phyloP scores from a whole-genome alignment of 2,113 vertebrate species.

The Centrocercus urophasianus region DNA sequence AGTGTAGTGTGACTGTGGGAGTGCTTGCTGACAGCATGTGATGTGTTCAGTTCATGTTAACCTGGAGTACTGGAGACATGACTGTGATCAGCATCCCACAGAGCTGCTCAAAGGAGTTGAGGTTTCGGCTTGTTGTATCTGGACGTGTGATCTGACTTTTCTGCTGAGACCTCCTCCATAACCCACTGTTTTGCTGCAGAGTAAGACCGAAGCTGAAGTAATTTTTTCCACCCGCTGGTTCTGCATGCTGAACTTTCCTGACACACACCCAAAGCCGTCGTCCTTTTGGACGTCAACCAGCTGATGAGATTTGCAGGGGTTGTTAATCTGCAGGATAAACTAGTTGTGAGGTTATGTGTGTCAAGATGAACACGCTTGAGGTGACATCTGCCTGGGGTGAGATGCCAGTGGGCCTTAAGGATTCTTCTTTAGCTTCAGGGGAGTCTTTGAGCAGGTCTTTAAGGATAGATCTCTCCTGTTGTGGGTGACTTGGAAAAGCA shows the following conservation, averaged over 20 bases:
- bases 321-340: background rate
- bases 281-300: background rate
- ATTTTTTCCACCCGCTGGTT: background rate
- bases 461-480: background rate
- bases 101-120: slow-evolving; percentile 19
- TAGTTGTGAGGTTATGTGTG: background rate
- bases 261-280: background rate
- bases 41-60: background rate
- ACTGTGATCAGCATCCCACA: slow-evolving; percentile 39
- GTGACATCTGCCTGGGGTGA: background rate
- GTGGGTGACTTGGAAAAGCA: background rate
- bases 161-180: slow-evolving; percentile 48
- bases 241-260: background rate
- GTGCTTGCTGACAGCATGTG: slow-evolving; percentile 51
- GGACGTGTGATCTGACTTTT: slow-evolving; percentile 38
- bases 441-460: background rate
- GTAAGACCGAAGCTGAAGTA: background rate
- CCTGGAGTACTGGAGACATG: background rate
- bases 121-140: background rate
- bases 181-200: background rate
- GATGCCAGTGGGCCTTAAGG: background rate
- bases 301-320: background rate
- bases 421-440: background rate
- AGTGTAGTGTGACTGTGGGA: slow-evolving; percentile 24
- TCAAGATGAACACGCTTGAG: background rate